Base-by-base conservation (phyloP, 2,888 invertebrate species). In the Sarcophaga subvicina region DNA sequence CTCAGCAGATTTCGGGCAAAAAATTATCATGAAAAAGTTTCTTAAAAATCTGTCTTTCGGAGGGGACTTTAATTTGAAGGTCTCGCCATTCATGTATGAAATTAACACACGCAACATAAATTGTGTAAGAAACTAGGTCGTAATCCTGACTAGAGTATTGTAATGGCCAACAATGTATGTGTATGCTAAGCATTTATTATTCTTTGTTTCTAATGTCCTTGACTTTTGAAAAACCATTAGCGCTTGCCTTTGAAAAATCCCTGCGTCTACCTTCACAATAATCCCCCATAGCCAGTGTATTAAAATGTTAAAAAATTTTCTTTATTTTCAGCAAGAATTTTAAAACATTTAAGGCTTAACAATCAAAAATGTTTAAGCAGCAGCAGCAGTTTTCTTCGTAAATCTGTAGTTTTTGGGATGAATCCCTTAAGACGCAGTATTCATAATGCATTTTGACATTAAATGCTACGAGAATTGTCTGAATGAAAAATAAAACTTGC, bases 381-480 rank as follows among this genome's bases (percentile, higher is more conserved):
- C 60, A 20, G 3, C 69, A 49, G 47, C 10, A 4, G 2, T 62
- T 11, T 63, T 27, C 10, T 25, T 60, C 0, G 64, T 78, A 75
- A 75, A 78, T 78, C 75, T 79, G 4, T 4, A 5, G 12, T 54
- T n/a, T 70, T 4, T 37, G 1, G 8, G 22, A 37, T 12, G 70
- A 79, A 82, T 82, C 85, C 66, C 79, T 63, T 75, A 85, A 82
- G 81, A 79, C 54, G 45, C 10, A 37, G 37, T 37, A 59, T 37
- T 76, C 79, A 64, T 79, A 79, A 82, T 71, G 70, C 62, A 79
- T 66, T 75, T 73, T 73, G 72, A 77, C 77, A 66, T 80, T 66
- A 37, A 62, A 62, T 77, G 71, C 64, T 64, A 54, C 14, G 59
- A 27, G 37, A 66, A 66, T 45, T 72, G 5, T 49, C 45, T 73